phyloP scores from a whole-genome alignment of 2,113 vertebrate genomes.

The Ia io region DNA sequence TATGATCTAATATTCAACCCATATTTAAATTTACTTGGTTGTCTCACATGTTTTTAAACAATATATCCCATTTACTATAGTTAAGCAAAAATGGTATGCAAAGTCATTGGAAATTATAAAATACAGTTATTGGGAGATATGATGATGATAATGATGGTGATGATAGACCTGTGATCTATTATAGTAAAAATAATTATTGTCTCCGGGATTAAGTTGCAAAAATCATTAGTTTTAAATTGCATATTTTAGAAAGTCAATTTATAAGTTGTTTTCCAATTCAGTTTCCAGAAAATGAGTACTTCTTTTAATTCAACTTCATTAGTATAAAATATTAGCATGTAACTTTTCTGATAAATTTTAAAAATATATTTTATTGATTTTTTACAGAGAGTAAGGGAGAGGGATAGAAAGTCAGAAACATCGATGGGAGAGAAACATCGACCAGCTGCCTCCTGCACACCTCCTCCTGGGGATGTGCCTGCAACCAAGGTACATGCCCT shows the following conservation, averaged over 20 bases:
- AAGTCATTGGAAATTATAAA: not conserved
- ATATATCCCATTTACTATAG: not conserved
- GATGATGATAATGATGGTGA: not conserved
- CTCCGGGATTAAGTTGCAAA: not conserved
- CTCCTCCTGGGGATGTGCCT: no score
- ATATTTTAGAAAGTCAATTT: not conserved
- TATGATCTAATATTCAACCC: not conserved
- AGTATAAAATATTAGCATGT: not conserved
- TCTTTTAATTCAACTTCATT: slow-evolving; percentile 10
- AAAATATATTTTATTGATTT: no score
- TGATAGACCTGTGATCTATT: not conserved
- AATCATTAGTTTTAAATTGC: slow-evolving; percentile 4
- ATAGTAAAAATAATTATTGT: slow-evolving; percentile 12
- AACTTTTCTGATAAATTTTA: not conserved
- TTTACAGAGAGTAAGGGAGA: no score
- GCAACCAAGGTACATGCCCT: no score
- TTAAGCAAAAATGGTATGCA: not conserved
- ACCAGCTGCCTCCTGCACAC: no score
- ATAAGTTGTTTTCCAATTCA: slow-evolving; percentile 23
- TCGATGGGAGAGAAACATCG: no score
- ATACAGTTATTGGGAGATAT: not conserved
- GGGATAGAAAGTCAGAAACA: no score
- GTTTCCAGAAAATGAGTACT: slow-evolving; percentile 3
- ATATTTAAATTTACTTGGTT: slow-evolving; percentile 9
- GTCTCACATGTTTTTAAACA: not conserved